phyloP scores from a whole-genome alignment of 2,113 vertebrate genomes.

The Castor canadensis region DNA sequence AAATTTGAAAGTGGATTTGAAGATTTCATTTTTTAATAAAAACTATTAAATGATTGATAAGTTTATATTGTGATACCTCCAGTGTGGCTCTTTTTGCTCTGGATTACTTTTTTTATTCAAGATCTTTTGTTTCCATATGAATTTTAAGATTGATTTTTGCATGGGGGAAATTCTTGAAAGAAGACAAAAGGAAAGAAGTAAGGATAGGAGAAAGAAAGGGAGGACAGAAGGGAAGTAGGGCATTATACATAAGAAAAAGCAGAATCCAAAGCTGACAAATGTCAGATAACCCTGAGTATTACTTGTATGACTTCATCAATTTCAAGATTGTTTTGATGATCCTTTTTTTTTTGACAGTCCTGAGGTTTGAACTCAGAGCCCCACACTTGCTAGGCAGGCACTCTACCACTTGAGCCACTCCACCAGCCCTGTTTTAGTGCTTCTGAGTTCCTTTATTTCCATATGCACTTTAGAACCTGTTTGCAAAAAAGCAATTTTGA shows the following conservation, averaged over 20 bases:
- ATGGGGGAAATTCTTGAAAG: not conserved
- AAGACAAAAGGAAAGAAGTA: not conserved
- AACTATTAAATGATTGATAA: not conserved
- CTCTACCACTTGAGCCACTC: too few relatives aligned
- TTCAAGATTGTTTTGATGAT: not conserved
- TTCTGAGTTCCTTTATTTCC: not conserved
- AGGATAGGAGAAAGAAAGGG: not conserved
- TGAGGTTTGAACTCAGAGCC: too few relatives aligned
- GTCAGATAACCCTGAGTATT: not conserved
- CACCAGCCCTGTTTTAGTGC: not conserved
- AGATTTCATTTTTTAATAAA: not conserved
- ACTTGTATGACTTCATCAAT: not conserved
- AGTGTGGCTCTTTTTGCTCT: too few relatives aligned
- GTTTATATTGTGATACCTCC: too few relatives aligned
- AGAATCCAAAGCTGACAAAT: not conserved
- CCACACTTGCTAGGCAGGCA: too few relatives aligned
- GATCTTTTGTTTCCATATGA: too few relatives aligned
- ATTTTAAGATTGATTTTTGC: too few relatives aligned
- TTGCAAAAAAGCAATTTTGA: not conserved
- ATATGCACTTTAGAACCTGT: not conserved
- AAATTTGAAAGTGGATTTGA: not conserved
- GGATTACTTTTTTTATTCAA: too few relatives aligned
- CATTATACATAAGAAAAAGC: not conserved
- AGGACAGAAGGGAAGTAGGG: rapidly evolving
- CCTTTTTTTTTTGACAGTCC: too few relatives aligned